A percentile compares a stretch with the other conserved stretches of the same genome.
These are phyloP conservation scores for Diarsia dahlii DNA, from an alignment of 2,888 invertebrate species.

Conservation along the genomic window DNA sequence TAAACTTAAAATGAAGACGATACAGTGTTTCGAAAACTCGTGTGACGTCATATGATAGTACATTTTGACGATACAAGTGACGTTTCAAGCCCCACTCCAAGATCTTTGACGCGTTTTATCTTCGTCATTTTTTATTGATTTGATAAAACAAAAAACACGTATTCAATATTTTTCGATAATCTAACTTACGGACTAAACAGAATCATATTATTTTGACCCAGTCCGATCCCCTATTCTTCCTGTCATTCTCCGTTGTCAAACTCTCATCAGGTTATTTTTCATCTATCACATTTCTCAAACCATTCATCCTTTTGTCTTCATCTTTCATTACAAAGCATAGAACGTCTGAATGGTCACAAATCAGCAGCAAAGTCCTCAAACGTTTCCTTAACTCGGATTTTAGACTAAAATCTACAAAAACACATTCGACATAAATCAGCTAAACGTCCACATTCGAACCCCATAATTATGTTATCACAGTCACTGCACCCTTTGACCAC, in stretches of 20 bases:
- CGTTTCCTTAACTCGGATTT: not conserved
- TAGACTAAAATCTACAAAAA: not conserved
- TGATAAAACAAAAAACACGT: too few species aligned
- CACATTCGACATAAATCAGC: slow-evolving; percentile 13
- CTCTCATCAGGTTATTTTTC: not conserved
- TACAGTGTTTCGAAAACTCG: too few species aligned
- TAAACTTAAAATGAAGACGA: too few species aligned
- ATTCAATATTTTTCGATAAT: too few species aligned
- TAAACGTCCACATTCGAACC: not conserved
- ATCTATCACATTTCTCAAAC: not conserved
- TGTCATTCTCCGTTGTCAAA: not conserved
- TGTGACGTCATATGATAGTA: too few species aligned
- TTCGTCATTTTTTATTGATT: too few species aligned
- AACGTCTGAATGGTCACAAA: not conserved
- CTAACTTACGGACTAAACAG: too few species aligned
- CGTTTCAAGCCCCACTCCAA: too few species aligned
- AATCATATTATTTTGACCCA: too few species aligned
- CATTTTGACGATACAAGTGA: too few species aligned
- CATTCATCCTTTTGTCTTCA: not conserved
- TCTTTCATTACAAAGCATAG: not conserved
- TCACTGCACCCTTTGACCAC: slow-evolving; percentile 18
- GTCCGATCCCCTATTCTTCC: too few species aligned
- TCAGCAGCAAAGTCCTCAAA: not conserved
- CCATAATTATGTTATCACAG: slow-evolving; percentile 19
- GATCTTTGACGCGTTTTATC: too few species aligned